A percentile compares a stretch with the other conserved stretches of the same genome.
phyloP scores from a whole-genome alignment of 2,797 vertebrate species.

The Lepilemur septentrionalis region DNA sequence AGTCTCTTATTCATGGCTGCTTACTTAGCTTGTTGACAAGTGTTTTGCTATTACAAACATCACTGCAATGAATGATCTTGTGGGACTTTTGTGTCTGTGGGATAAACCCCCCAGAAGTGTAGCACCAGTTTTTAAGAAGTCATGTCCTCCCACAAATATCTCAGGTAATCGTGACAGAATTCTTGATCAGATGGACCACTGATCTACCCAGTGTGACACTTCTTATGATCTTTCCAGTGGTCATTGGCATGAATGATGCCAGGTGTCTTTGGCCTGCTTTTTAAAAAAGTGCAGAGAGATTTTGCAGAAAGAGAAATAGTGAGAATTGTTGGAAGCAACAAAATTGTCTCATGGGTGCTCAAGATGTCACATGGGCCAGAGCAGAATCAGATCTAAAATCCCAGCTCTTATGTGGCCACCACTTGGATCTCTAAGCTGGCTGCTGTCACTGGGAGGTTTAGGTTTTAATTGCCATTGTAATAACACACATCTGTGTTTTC shows the following conservation, averaged over 20 bases:
- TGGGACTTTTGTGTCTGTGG: neutral
- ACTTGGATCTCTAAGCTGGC: neutral
- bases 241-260: neutral
- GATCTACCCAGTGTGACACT: neutral
- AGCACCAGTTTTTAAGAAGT: neutral
- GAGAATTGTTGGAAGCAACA: neutral
- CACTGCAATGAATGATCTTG: neutral
- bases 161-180: neutral
- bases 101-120: neutral
- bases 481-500: neutral
- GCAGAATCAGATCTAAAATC: neutral
- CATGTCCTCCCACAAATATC: neutral
- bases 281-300: neutral
- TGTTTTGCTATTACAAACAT: conserved; percentile 15
- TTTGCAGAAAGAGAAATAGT: neutral
- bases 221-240: neutral
- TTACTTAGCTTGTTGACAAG: neutral
- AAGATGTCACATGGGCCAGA: neutral
- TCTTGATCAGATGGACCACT: neutral
- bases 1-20: neutral
- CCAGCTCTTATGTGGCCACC: neutral
- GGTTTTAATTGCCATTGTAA: conserved; percentile 30
- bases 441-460: neutral
- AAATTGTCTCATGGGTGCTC: neutral
- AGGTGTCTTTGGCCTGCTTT: neutral